Evolutionary conservation across 2,797 vertebrate genomes (phyloP).

Genomic region (Parambassis ranga): DNA sequence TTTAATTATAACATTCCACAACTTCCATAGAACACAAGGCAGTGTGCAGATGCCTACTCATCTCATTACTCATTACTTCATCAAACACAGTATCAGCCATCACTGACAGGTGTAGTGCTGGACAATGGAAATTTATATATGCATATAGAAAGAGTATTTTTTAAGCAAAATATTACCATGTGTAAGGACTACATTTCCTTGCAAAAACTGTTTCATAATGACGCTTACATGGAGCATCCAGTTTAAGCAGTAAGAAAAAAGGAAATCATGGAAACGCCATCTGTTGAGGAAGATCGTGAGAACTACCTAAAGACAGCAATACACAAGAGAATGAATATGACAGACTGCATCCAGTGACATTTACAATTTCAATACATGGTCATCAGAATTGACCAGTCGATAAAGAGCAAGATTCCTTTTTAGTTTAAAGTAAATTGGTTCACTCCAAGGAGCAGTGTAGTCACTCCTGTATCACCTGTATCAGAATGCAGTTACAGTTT

Average conservation of each 20-base stretch:
- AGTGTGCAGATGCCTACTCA: not conserved
- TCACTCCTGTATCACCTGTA: too few relatives aligned
- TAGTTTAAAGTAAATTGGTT: too few relatives aligned
- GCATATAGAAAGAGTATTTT: not conserved
- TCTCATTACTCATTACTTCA: not conserved
- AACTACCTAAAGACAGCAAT: too few relatives aligned
- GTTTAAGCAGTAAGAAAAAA: not conserved
- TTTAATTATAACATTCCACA: not conserved
- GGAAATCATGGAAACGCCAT: not conserved
- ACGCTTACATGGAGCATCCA: not conserved
- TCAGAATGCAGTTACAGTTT: too few relatives aligned
- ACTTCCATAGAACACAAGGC: not conserved
- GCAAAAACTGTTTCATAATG: not conserved
- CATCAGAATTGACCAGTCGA: too few relatives aligned
- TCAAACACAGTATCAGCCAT: not conserved
- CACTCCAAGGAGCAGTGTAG: too few relatives aligned
- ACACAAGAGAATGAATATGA: too few relatives aligned
- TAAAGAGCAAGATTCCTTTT: too few relatives aligned
- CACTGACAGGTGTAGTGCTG: not conserved
- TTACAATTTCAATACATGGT: too few relatives aligned
- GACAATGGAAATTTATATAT: not conserved
- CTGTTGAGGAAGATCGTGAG: not conserved
- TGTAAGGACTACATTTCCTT: not conserved
- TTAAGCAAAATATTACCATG: not conserved
- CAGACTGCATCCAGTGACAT: too few relatives aligned